Conservation (phyloP, 2,888 invertebrate species). For the Byasa hedistus region DNA sequence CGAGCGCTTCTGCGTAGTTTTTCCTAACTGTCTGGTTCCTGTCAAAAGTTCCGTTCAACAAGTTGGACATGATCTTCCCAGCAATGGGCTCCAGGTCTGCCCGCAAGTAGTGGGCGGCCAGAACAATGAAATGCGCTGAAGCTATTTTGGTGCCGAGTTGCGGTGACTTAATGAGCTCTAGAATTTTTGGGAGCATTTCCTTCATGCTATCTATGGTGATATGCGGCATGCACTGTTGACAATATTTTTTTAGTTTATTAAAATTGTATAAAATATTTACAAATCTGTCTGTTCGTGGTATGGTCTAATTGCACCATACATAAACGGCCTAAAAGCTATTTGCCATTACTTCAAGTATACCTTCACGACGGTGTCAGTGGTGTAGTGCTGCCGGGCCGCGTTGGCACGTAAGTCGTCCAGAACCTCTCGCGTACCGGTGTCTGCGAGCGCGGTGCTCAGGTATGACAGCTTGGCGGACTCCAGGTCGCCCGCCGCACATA, state of each 20-base stretch:
- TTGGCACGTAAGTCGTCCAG: conserved; percentile 90
- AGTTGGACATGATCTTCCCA: conserved; percentile 76
- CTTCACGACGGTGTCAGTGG: conserved; percentile 92
- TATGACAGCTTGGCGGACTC: conserved; percentile 90
- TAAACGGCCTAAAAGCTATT: background rate
- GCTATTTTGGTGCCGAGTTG: conserved; percentile 92
- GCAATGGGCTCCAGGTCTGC: conserved; percentile 78
- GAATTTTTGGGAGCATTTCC: conserved; percentile 87
- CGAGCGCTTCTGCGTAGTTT: conserved; percentile 90
- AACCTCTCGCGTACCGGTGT: conserved; percentile 85
- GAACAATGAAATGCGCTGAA: conserved; percentile 87
- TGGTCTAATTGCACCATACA: no score
- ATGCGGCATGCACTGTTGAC: conserved; percentile 81
- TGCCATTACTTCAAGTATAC: conserved; percentile 54
- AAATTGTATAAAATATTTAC: background rate
- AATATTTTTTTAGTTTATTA: background rate
- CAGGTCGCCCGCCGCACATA: conserved; percentile 92
- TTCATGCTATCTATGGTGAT: conserved; percentile 88
- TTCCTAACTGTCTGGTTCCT: conserved; percentile 91
- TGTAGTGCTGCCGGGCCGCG: conserved; percentile 90
- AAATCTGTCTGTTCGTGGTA: no score
- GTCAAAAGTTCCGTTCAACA: conserved; percentile 90
- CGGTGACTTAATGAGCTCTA: conserved; percentile 91
- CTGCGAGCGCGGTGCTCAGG: conserved; percentile 86
- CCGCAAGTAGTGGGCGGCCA: conserved; percentile 81